phyloP scores from a whole-genome alignment of 2,113 vertebrate species.

The Pogona vitticeps region DNA sequence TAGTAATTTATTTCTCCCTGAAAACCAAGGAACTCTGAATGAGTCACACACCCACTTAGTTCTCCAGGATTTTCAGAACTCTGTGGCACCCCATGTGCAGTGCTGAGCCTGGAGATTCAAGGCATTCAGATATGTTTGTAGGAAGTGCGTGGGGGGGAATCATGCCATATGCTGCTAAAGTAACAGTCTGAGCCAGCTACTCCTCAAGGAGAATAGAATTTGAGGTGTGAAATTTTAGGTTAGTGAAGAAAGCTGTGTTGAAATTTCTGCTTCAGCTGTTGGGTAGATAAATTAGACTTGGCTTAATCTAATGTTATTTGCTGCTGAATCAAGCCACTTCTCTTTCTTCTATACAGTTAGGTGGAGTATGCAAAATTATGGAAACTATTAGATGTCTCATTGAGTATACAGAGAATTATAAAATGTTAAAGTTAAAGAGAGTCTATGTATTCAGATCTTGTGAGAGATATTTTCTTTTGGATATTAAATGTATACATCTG shows the following conservation, averaged over 20 bases:
- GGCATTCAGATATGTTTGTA: constrained; percentile 2
- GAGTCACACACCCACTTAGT: constrained; percentile 8
- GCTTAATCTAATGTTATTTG: background rate
- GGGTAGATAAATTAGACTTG: background rate
- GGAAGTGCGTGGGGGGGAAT: background rate
- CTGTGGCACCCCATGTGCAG: background rate
- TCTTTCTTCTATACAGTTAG: background rate
- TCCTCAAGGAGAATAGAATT: background rate
- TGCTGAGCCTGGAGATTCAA: background rate
- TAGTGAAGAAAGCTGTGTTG: constrained; percentile 2
- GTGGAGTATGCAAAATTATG: background rate
- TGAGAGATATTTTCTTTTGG: background rate
- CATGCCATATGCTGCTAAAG: constrained; percentile 3
- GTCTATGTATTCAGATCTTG: background rate
- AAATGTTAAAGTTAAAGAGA: background rate
- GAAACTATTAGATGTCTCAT: background rate
- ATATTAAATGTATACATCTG: background rate
- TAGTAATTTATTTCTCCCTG: background rate
- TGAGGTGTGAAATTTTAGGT: constrained; percentile 10
- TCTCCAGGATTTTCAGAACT: constrained; percentile 3
- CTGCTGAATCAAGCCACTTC: background rate
- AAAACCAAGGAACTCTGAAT: background rate
- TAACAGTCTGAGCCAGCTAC: background rate
- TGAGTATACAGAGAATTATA: background rate
- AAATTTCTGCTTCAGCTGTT: background rate